Evolutionary conservation across 2,888 invertebrate species (phyloP), one percentile per base, ranked within the genome.

Genomic region (Hypomecis punctinalis): DNA sequence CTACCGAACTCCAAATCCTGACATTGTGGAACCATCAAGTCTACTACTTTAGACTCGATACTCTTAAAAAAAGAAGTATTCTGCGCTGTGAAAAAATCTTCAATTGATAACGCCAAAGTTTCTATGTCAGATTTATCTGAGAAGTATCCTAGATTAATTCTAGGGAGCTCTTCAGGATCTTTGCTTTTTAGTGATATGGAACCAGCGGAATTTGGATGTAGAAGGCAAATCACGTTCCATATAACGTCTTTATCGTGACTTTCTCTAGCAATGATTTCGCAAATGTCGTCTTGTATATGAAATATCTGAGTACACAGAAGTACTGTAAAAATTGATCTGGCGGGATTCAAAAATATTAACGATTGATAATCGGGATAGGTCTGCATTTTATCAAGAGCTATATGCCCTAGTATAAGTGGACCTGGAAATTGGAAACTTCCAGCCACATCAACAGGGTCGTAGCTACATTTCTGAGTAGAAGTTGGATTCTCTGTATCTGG

Each of bases 171-270:
- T 13, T 70, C 73, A 0, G 86, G 83, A 59, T 86, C 60, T n/a
- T 65, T 68, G 40, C 75, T 81, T 6, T 68, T 67, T 10, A 88
- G 69, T 10, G 49, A 64, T n/a, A 87, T 70, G 8, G 63, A 64
- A 7, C 88, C 88, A 47, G 70, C 84, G 0, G 88, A 88, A 67
- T 81, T 63, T 7, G 87, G 85, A 42, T 82, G 82, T 7, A 86
- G 55, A n/a, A 78, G 67, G 5, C 78, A 71, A 35, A 84, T 37
- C 10, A 81, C 49, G 0, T 76, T 47, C 7, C 78, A 70, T 6
- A 81, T 56, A 0, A 63, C 46, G 8, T 78, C 79, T 48, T 59
- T 68, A 5, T 67, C 48, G 23, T 74, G 66, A 0, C 71, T 70
- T 0, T 76, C 67, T 48, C 79, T 65, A 0, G 76, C 74, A 1